Base-by-base conservation (phyloP, 2,797 vertebrate genomes). In the Squalus acanthias region DNA sequence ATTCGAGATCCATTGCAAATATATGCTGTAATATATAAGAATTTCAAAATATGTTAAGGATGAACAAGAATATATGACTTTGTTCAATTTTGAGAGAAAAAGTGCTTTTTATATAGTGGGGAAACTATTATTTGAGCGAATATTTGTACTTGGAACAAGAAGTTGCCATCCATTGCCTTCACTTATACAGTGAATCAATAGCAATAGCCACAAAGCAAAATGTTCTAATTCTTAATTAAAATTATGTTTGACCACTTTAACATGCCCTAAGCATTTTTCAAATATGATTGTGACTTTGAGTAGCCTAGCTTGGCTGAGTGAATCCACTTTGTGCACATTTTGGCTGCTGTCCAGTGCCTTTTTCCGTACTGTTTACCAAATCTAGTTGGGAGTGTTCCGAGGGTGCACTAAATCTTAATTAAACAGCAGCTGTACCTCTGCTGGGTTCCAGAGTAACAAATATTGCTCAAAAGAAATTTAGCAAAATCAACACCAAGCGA, bases 371-470 rank as follows among this genome's bases (percentile, higher is more conserved):
- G 96, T 87, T 96, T 96, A 33, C 97, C 72, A 2, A 96, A 97
- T 97, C 97, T 97, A 96, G 96, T 91, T 96, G 79, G 97, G 97
- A 96, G 97, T 97, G 97, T 96, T 97, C 96, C 12, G 53, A 97
- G 15, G 50, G 97, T 96, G 76, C 1, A 96, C 96, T 96, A 96
- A 95, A 96, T 97, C 97, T 97, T 97, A 97, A 96, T 96, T 97
- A 96, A 15, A 4, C 96, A 67, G 5, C 97, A 97, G 97, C 97
- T 97, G 97, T 97, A 96, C 97, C 97, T 96, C 79, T 0, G 96
- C 97, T 95, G 97, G 97, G 70, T 76, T 57, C 50, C 70, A 76
- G 26, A 74, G 94, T 26, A 95, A 76, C 70, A 72, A 95, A 76
- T 76, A 76, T 95, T 95, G 50, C 69, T 95, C 74, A 76, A 76